Evolutionary conservation across 2,888 invertebrate species (phyloP).

Genomic region (Hofmannophila pseudospretella): DNA sequence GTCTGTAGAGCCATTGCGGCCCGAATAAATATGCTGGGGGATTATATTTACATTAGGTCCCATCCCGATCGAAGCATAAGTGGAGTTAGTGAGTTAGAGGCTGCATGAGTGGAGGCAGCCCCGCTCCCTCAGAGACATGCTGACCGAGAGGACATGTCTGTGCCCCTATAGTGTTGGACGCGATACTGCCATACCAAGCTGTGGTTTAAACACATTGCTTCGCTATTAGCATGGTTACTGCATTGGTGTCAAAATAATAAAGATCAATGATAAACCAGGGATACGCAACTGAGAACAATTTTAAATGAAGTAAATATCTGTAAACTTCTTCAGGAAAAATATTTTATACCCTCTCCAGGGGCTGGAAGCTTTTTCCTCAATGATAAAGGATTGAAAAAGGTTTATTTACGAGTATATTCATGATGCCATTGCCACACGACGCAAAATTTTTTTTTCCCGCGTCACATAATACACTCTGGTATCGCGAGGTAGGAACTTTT

Average conservation of each 20-base stretch:
- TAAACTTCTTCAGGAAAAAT: too few species aligned
- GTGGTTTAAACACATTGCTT: conserved; percentile 36
- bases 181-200: conserved; percentile 32
- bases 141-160: conserved; percentile 33
- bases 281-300: conserved; percentile 22
- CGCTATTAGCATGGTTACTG: conserved; percentile 38
- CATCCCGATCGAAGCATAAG: conserved; percentile 51
- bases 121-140: conserved; percentile 7
- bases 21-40: conserved; percentile 49
- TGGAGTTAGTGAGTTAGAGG: conserved; percentile 22
- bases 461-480: too few species aligned
- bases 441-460: too few species aligned
- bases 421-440: too few species aligned
- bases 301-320: too few species aligned
- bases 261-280: conserved; percentile 48
- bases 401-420: too few species aligned
- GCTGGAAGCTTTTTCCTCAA: too few species aligned
- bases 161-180: conserved; percentile 33
- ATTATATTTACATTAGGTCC: conserved; percentile 54
- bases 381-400: too few species aligned
- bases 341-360: too few species aligned
- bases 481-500: too few species aligned
- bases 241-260: conserved; percentile 68
- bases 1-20: conserved; percentile 64
- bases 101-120: conserved; percentile 16